These are phyloP conservation scores for Liposcelis brunnea DNA, from an alignment of 2,888 invertebrate genomes.

Conservation along the genomic window DNA sequence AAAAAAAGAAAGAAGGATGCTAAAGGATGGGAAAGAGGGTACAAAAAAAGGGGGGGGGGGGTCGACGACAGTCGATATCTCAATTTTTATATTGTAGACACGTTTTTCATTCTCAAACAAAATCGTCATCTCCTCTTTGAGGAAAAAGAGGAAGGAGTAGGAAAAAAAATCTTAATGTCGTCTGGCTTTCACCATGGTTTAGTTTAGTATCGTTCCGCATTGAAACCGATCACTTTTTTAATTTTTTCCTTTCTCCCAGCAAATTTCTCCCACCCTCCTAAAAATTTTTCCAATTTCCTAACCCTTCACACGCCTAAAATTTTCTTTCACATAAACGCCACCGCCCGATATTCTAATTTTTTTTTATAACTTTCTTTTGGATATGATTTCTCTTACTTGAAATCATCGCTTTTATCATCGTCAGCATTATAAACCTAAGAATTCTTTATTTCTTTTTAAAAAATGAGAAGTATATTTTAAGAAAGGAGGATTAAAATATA, in stretches of 20 bases:
- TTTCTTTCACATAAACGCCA: too few relatives aligned
- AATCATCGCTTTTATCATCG: too few relatives aligned
- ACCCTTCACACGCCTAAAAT: too few relatives aligned
- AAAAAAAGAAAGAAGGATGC: too few relatives aligned
- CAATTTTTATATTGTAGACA: slow-evolving; percentile 9
- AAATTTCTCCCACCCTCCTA: neutral
- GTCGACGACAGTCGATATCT: slow-evolving; percentile 2
- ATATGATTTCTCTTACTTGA: too few relatives aligned
- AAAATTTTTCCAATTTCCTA: neutral
- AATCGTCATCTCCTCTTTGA: slow-evolving; percentile 5
- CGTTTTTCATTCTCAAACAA: slow-evolving; percentile 8
- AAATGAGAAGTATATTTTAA: slow-evolving; percentile 7
- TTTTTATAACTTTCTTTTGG: too few relatives aligned
- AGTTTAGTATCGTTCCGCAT: too few relatives aligned
- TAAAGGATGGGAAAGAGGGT: too few relatives aligned
- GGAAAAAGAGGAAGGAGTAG: too few relatives aligned
- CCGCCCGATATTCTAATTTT: too few relatives aligned
- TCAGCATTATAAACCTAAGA: slow-evolving; percentile 2
- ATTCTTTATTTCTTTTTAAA: slow-evolving; percentile 7
- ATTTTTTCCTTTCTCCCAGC: neutral
- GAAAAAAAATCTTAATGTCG: slow-evolving; percentile 5
- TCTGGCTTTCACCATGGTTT: neutral
- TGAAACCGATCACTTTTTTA: neutral
- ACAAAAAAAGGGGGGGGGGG: too few relatives aligned
- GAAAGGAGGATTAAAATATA: slow-evolving; percentile 9